Evolutionary conservation across 2,888 invertebrate species (phyloP).

Genomic region (Chrysomela aeneicollis): DNA sequence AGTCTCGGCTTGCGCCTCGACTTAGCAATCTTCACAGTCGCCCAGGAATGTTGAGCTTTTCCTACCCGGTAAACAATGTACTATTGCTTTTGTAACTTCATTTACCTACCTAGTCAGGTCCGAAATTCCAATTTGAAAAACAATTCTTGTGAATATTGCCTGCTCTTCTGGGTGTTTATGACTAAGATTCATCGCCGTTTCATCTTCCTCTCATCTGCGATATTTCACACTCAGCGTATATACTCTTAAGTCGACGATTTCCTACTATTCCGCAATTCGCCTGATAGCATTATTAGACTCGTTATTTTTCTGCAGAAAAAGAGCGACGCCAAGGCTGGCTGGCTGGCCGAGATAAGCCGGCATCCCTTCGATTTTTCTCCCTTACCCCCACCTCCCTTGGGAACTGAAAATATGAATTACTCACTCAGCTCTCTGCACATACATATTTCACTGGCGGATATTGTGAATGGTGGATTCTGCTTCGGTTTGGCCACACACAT

Average conservation of each 20-base stretch:
- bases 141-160: neutral
- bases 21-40: too few relatives aligned
- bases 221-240: slow-evolving; percentile 48
- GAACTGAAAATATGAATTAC: slow-evolving; percentile 54
- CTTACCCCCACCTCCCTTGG: slow-evolving; percentile 35
- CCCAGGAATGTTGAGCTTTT: too few relatives aligned
- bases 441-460: slow-evolving; percentile 51
- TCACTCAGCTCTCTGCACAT: slow-evolving; percentile 52
- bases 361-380: slow-evolving; percentile 42
- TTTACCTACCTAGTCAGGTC: too few relatives aligned
- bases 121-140: neutral
- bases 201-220: slow-evolving; percentile 37
- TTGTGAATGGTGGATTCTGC: slow-evolving; percentile 26
- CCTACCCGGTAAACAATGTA: too few relatives aligned
- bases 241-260: slow-evolving; percentile 49
- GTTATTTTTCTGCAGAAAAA: slow-evolving; percentile 56
- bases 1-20: too few relatives aligned
- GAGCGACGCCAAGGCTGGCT: slow-evolving; percentile 51
- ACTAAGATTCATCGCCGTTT: neutral
- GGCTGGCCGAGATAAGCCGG: slow-evolving; percentile 57
- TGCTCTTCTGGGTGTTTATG: neutral
- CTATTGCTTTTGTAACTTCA: too few relatives aligned
- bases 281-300: slow-evolving; percentile 59
- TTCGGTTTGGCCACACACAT: neutral
- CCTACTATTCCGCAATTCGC: slow-evolving; percentile 51